These are phyloP conservation scores for Barypeithes pellucidus DNA, from an alignment of 2,888 invertebrate genomes.

Conservation along the genomic window DNA sequence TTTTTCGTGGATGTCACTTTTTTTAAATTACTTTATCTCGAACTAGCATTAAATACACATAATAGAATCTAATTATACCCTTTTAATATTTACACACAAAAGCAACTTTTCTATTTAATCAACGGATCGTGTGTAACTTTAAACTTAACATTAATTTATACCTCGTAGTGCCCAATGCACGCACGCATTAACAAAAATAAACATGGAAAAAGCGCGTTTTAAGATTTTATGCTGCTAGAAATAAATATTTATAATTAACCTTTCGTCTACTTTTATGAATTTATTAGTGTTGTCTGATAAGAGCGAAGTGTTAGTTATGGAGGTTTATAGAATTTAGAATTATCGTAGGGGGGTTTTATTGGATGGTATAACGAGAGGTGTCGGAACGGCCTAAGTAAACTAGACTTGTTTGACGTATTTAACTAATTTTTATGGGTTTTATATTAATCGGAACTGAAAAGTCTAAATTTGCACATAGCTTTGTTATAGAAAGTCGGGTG, in stretches of 20 bases:
- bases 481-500: too few relatives aligned
- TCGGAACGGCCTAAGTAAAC: constrained; percentile 10
- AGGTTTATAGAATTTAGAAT: constrained; percentile 45
- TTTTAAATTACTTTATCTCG: too few relatives aligned
- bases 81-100: constrained; percentile 2
- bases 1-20: too few relatives aligned
- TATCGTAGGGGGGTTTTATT: constrained; percentile 28
- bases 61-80: neutral
- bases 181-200: constrained; percentile 50
- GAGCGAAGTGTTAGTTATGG: constrained; percentile 45
- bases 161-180: constrained; percentile 19
- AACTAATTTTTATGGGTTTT: too few relatives aligned
- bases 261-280: constrained; percentile 59
- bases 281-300: constrained; percentile 57
- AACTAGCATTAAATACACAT: neutral
- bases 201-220: constrained; percentile 47
- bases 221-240: constrained; percentile 55
- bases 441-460: too few relatives aligned
- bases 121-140: constrained; percentile 39
- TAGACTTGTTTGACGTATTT: neutral
- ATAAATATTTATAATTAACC: constrained; percentile 60
- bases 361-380: constrained; percentile 1
- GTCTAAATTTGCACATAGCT: too few relatives aligned
- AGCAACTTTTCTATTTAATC: neutral
- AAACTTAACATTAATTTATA: constrained; percentile 43